Conservation (phyloP, 1,140 invertebrate genomes). For the Sminthurides bifidus region DNA sequence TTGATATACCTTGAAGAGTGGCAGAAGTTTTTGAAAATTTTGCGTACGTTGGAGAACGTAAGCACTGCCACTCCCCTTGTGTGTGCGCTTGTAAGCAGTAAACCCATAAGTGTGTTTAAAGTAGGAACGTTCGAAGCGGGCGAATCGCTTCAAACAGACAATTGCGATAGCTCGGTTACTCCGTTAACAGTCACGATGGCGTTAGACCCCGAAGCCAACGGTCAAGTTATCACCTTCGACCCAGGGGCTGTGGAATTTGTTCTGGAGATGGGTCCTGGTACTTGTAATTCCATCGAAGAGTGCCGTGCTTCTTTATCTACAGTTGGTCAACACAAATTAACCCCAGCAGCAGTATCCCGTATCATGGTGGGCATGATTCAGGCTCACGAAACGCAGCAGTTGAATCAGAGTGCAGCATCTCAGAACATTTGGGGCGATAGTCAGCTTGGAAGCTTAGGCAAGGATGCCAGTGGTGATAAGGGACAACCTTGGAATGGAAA, state of each 20-base stretch:
- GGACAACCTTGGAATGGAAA: slow-evolving; percentile 81
- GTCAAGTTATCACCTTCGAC: slow-evolving; percentile 19
- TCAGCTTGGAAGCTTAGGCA: slow-evolving; percentile 35
- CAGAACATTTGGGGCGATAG: slow-evolving; percentile 45
- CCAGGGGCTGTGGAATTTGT: slow-evolving; percentile 54
- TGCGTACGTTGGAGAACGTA: too few species aligned
- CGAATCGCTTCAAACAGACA: too few species aligned
- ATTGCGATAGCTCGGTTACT: too few species aligned
- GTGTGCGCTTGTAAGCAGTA: too few species aligned
- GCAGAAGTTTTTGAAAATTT: too few species aligned
- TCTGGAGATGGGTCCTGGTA: slow-evolving; percentile 76
- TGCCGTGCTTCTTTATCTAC: slow-evolving; percentile 65
- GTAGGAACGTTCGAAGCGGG: too few species aligned
- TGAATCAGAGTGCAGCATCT: slow-evolving; percentile 36
- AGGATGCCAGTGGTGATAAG: slow-evolving; percentile 31
- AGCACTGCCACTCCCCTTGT: too few species aligned
- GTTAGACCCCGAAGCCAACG: slow-evolving; percentile 12
- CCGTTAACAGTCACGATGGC: too few species aligned
- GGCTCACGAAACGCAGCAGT: slow-evolving; percentile 58
- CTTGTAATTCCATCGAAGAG: slow-evolving; percentile 76
- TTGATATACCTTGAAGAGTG: too few species aligned
- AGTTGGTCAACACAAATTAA: slow-evolving; percentile 46
- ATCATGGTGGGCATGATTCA: slow-evolving; percentile 77
- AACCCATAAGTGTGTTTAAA: too few species aligned
- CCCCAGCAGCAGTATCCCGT: slow-evolving; percentile 66